Percentiles rank a stretch among this genome's conserved stretches.
Conservation (phyloP, 2,113 vertebrate genomes). For the Dinomys branickii region DNA sequence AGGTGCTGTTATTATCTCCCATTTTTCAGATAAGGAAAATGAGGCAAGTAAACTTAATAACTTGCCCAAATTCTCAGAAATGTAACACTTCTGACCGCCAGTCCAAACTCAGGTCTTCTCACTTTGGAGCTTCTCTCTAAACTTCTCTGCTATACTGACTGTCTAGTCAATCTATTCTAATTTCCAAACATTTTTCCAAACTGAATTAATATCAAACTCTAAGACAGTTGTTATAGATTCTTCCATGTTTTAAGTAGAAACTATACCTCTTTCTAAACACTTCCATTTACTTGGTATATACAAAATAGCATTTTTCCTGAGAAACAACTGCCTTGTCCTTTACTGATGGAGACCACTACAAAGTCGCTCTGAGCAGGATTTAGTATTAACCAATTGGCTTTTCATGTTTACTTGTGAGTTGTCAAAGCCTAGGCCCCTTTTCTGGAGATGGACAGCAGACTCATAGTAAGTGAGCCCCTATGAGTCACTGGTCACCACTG, state of each 20-base stretch:
- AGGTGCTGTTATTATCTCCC: background rate
- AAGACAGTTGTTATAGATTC: background rate
- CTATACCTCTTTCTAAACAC: conserved; percentile 14
- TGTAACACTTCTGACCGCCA: background rate
- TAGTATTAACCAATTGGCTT: no score
- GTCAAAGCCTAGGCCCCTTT: no score
- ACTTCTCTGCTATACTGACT: background rate
- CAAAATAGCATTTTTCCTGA: conserved; percentile 36
- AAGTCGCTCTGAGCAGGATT: no score
- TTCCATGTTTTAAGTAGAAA: conserved; percentile 38
- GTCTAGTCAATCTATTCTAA: background rate
- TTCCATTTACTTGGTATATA: background rate
- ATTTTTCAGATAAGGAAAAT: conserved; percentile 1
- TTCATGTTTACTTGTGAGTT: no score
- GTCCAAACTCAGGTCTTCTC: background rate
- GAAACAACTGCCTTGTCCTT: conserved; percentile 28
- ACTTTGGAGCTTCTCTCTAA: background rate
- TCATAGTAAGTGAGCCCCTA: no score
- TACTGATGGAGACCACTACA: background rate
- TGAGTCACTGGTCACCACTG: no score
- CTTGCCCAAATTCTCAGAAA: background rate
- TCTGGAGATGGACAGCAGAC: no score
- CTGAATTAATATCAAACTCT: background rate
- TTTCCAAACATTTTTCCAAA: conserved; percentile 39
- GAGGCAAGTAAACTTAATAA: conserved; percentile 30